phyloP scores from a whole-genome alignment of 2,888 invertebrate species.

The Argyresthia albistria region DNA sequence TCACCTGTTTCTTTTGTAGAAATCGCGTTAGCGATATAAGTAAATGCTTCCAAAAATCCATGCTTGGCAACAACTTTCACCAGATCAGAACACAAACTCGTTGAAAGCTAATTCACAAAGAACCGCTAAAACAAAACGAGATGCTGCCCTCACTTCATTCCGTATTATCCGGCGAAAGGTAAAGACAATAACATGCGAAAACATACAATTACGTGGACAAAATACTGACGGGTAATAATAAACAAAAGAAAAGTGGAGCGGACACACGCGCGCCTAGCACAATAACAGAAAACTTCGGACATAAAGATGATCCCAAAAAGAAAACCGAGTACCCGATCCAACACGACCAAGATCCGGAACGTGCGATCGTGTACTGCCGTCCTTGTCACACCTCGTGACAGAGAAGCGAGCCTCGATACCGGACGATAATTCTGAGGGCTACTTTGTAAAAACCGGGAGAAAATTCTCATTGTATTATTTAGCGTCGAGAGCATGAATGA shows the following conservation, averaged over 20 bases:
- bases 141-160: background rate
- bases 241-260: slow-evolving; percentile 27
- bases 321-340: slow-evolving; percentile 3
- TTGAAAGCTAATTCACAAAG: background rate
- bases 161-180: slow-evolving; percentile 1
- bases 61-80: too few relatives aligned
- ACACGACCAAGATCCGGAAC: background rate
- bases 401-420: background rate
- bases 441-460: slow-evolving; percentile 13
- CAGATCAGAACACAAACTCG: background rate
- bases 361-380: background rate
- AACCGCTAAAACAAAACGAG: background rate
- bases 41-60: too few relatives aligned
- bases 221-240: slow-evolving; percentile 5
- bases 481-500: slow-evolving; percentile 50
- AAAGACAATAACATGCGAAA: slow-evolving; percentile 7
- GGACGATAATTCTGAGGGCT: slow-evolving; percentile 1
- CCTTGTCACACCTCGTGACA: background rate
- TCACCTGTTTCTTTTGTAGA: background rate
- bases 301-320: slow-evolving; percentile 10
- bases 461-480: slow-evolving; percentile 40
- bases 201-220: slow-evolving; percentile 10
- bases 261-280: slow-evolving; percentile 27
- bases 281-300: slow-evolving; percentile 11
- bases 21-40: too few relatives aligned